Conservation (phyloP, 2,797 vertebrate species). For the Avahi laniger region DNA sequence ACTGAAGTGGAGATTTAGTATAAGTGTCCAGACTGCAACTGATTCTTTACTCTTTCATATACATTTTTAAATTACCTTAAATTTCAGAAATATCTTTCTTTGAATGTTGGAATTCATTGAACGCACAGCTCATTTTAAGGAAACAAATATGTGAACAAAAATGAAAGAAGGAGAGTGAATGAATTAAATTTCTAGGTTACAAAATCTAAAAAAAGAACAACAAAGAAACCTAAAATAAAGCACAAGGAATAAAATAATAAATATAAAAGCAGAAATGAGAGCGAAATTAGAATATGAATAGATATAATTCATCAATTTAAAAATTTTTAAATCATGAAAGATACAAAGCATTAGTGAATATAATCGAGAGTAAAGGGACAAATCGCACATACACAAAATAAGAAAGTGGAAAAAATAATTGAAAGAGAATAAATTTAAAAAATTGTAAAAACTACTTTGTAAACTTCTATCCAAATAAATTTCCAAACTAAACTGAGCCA, state of each 20-base stretch:
- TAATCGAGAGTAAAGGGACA: background rate
- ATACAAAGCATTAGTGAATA: background rate
- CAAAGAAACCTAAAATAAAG: background rate
- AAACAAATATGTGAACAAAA: background rate
- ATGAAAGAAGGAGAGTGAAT: background rate
- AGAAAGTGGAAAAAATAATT: background rate
- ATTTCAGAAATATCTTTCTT: background rate
- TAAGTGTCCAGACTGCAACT: background rate
- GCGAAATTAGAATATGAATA: background rate
- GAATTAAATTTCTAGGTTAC: background rate
- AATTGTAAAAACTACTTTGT: background rate
- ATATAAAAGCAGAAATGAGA: background rate
- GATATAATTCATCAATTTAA: background rate
- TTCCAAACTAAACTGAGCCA: background rate
- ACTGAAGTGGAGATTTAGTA: background rate
- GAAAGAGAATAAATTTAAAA: background rate
- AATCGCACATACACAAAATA: background rate
- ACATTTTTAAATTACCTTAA: background rate
- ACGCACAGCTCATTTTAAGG: background rate
- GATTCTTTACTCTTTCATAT: background rate
- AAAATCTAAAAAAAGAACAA: background rate
- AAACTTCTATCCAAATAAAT: background rate
- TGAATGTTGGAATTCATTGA: background rate
- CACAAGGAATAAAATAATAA: slow-evolving; percentile 7
- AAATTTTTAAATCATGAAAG: background rate